Base-by-base conservation (phyloP, 2,888 invertebrate genomes). In the Graphium colonna region DNA sequence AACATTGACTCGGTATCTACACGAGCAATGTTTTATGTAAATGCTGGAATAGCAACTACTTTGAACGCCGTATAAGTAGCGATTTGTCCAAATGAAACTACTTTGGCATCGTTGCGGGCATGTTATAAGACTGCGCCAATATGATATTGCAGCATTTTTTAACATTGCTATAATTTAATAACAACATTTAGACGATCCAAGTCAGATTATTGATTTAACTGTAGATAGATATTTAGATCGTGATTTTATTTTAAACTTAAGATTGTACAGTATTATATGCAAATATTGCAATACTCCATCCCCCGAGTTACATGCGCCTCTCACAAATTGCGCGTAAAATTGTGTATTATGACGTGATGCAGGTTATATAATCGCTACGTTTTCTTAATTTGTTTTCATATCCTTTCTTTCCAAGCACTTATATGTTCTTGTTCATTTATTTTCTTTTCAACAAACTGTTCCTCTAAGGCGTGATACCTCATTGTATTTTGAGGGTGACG, bases 61-160 rank as follows among this genome's bases (percentile, higher is more conserved):
- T 45, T 45, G 45, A 45, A 45, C 33, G 33, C 33, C 45, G 45
- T 33, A 45, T 18, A 36, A 36, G 31, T 31, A 31, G 36, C 36
- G 36, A 36, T 36, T 36, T 12, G 36, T 33, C n/a, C 12, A 33
- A 12, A n/a, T 46, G 18, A 45, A 31, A 16, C 31, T 31, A 15
- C 28, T 31, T 44, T 31, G 9, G 31, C 3, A 13, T 13, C 28
- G 13, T 16, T 44, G 15, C 31, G 44, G 16, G 5, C 16, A 4
- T 28, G 26, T 28, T 16, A 33, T 31, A 16, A 38, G 36, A 15
- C 12, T 8, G 36, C 33, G n/a, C 17, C 18, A 38, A 8, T 21
- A 10, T 12, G 12, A 12, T n/a, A 36, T 36, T n/a, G n/a, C 36
- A 36, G 4, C 12, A 36, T 36, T 3, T n/a, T 13, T 5, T 36